phyloP scores from a whole-genome alignment of 2,888 invertebrate species.

The Euproctis similis region DNA sequence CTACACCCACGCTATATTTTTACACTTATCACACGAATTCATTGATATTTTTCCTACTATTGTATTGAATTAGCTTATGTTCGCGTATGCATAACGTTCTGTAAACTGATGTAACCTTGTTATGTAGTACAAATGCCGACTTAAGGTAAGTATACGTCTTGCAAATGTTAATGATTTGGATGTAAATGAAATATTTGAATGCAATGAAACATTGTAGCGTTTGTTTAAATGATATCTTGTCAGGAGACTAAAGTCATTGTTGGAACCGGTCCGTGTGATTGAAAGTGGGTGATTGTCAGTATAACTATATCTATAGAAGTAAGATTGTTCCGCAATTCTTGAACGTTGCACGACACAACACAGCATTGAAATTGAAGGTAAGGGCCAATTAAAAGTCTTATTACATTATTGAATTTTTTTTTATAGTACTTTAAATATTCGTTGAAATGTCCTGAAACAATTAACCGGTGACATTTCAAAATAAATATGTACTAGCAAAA shows the following conservation, averaged over 20 bases:
- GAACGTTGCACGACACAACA: conserved; percentile 38
- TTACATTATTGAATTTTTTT: too few relatives aligned
- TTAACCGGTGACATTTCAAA: conserved; percentile 7
- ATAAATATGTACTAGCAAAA: too few relatives aligned
- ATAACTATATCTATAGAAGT: conserved; percentile 23
- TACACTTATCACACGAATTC: conserved; percentile 52
- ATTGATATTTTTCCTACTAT: conserved; percentile 50
- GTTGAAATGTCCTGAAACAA: conserved; percentile 5
- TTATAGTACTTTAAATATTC: conserved; percentile 4
- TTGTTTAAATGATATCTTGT: too few relatives aligned
- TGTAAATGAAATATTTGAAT: too few relatives aligned
- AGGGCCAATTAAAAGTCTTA: too few relatives aligned
- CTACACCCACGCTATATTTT: conserved; percentile 36
- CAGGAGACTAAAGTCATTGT: conserved; percentile 51
- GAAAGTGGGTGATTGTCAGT: conserved; percentile 62
- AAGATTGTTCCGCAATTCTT: conserved; percentile 34
- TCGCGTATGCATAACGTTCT: conserved; percentile 10
- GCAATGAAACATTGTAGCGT: too few relatives aligned
- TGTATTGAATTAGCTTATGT: conserved; percentile 21
- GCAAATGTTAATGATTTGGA: too few relatives aligned
- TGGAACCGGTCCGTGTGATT: conserved; percentile 49
- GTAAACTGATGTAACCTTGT: conserved; percentile 9
- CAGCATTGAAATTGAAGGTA: conserved; percentile 51
- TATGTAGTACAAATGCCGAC: too few relatives aligned
- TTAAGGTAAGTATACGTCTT: too few relatives aligned